Conservation (phyloP, 2,888 invertebrate species). For the Ypsolopha scabrella region DNA sequence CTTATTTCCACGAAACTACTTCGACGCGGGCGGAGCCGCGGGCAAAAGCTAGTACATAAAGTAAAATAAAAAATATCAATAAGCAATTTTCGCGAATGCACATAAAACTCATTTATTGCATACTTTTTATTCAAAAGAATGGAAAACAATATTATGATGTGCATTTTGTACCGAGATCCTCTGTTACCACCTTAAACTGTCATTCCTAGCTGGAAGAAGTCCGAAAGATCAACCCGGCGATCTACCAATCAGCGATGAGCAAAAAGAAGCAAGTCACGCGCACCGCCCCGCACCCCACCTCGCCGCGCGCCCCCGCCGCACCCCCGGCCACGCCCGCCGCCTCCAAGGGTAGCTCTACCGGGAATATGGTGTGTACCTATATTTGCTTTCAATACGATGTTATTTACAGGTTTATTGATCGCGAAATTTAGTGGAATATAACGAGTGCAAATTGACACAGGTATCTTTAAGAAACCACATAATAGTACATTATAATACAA, state of each 20-base stretch:
- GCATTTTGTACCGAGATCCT: too few species aligned
- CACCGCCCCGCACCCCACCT: not conserved
- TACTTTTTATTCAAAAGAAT: too few species aligned
- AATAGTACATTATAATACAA: too few species aligned
- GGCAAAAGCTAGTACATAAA: too few species aligned
- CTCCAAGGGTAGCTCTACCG: conserved; percentile 25
- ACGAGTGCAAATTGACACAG: not conserved
- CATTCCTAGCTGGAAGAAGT: conserved; percentile 35
- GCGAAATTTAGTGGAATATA: not conserved
- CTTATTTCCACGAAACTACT: too few species aligned
- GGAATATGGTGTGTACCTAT: conserved; percentile 32
- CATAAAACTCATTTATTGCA: too few species aligned
- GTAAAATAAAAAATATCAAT: too few species aligned
- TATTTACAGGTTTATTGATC: not conserved
- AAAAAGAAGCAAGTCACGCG: not conserved
- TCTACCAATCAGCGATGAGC: conserved; percentile 16
- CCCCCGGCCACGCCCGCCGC: conserved; percentile 3
- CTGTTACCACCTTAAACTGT: too few species aligned
- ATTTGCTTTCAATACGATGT: not conserved
- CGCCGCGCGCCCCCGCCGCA: conserved; percentile 3
- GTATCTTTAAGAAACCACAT: too few species aligned
- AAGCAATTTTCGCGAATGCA: too few species aligned
- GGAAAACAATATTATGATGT: too few species aligned
- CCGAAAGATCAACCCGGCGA: conserved; percentile 25
- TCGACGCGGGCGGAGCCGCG: too few species aligned